Evolutionary conservation across 2,797 vertebrate genomes (phyloP).

Genomic region (Cichlasoma orientale): DNA sequence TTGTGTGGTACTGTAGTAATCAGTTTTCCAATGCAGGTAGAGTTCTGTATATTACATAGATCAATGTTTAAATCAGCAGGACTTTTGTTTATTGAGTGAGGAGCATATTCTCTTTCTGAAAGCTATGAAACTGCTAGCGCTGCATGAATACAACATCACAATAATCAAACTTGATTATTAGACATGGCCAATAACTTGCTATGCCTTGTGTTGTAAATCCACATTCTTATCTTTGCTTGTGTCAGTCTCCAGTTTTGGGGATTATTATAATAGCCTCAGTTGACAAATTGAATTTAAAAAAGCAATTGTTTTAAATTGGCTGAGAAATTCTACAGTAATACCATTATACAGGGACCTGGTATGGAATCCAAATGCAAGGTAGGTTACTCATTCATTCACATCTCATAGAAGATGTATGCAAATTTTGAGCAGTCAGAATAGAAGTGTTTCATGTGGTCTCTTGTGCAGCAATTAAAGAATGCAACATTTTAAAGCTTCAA

Average conservation of each 20-base stretch:
- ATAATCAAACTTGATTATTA: slow-evolving; percentile 31
- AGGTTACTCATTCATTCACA: slow-evolving; percentile 7
- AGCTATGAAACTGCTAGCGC: background rate
- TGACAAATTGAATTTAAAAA: background rate
- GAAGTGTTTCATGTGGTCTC: slow-evolving; percentile 35
- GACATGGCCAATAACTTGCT: background rate
- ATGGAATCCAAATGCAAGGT: background rate
- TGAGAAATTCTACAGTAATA: background rate
- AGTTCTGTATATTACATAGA: background rate
- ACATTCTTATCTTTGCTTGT: background rate
- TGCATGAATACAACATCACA: slow-evolving; percentile 6
- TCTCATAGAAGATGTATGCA: slow-evolving; percentile 11
- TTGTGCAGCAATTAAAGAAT: slow-evolving; percentile 43
- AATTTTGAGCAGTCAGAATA: slow-evolving; percentile 28
- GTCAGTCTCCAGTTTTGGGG: background rate
- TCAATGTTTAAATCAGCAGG: slow-evolving; percentile 9
- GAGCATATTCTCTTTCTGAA: background rate
- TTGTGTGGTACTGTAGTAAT: slow-evolving; percentile 4
- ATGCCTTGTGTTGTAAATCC: background rate
- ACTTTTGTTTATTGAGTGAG: background rate
- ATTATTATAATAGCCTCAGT: background rate
- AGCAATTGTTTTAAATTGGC: background rate
- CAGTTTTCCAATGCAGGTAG: slow-evolving; percentile 12
- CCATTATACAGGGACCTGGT: background rate
- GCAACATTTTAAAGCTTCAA: slow-evolving; percentile 29